Base-by-base conservation (phyloP, 2,797 vertebrate species). In the Harpagifer antarcticus region DNA sequence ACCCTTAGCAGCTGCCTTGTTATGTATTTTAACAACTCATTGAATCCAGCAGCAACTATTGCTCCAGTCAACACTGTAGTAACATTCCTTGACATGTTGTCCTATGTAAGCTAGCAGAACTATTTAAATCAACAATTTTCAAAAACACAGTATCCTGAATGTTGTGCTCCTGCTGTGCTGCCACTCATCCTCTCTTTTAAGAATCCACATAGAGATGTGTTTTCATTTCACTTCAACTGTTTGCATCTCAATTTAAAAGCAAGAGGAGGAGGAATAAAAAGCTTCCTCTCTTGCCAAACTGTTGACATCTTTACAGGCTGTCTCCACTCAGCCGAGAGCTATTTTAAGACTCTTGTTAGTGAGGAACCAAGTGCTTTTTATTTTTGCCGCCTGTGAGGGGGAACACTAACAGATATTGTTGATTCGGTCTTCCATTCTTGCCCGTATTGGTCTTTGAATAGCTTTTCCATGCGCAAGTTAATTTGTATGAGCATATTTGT, bases 301-400 rank as follows among this genome's bases (percentile, higher is more conserved):
- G 75, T 83, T 86, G 82, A 91, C 86, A 86, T 88, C 82, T 81
- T 83, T 66, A 62, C 74, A 80, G 84, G 60, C 84, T 71, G 54
- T 61, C 68, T 82, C 68, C 77, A 78, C 86, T 88, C 81, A 81
- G 76, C 73, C 60, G 0, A 16, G 64, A 37, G 75, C 81, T 90
- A 88, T 90, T 91, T 92, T 81, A 73, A 79, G 81, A 37, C 40
- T 11, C 64, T 77, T 78, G 75, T 84, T 82, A 72, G 79, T 67
- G 66, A 76, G 65, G 68, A 86, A 75, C 61, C 76, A 47, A 80
- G 65, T 14, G 81, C 81, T 88, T 70, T 78, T 86, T 86, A 79
- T 81, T 81, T 76, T 44, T 73, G 62, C 72, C 53, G 76, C 82
- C 75, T 79, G 68, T 23, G 62, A 82, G 66, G 7, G 33, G 33